Evolutionary conservation across 2,113 vertebrate genomes (phyloP).

Genomic region (Archocentrus centrarchus): DNA sequence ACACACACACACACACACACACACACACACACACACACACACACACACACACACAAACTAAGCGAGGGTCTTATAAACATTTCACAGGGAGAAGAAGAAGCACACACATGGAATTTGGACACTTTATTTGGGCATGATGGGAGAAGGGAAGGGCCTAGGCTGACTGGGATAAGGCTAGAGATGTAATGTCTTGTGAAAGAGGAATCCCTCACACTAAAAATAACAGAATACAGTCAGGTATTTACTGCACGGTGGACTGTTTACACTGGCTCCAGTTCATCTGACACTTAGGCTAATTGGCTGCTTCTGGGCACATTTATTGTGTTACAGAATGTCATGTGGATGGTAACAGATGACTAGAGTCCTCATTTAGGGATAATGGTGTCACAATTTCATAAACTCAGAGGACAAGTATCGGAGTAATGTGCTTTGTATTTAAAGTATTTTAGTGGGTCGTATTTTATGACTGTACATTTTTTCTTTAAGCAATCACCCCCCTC

Average conservation of each 20-base stretch:
- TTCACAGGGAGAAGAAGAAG: constrained; percentile 71
- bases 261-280: constrained; percentile 17
- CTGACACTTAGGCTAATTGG: constrained; percentile 16
- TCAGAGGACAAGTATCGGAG: background rate
- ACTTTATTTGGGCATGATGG: constrained; percentile 87
- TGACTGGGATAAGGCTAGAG: constrained; percentile 29
- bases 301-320: constrained; percentile 6
- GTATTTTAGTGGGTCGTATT: background rate
- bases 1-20: constrained; percentile 19
- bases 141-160: constrained; percentile 51
- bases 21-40: constrained; percentile 50
- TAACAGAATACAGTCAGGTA: constrained; percentile 37
- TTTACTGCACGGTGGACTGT: constrained; percentile 33
- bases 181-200: constrained; percentile 51
- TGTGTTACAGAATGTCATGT: background rate
- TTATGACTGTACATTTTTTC: background rate
- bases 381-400: background rate
- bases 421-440: constrained; percentile 12
- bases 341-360: constrained; percentile 1
- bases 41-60: constrained; percentile 15
- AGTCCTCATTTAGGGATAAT: constrained; percentile 18
- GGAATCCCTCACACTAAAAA: constrained; percentile 68
- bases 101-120: constrained; percentile 78
- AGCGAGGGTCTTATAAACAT: constrained; percentile 80
- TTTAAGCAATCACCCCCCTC: background rate